Evolutionary conservation across 2,888 invertebrate species (phyloP).

Genomic region (Oasisia sp.): DNA sequence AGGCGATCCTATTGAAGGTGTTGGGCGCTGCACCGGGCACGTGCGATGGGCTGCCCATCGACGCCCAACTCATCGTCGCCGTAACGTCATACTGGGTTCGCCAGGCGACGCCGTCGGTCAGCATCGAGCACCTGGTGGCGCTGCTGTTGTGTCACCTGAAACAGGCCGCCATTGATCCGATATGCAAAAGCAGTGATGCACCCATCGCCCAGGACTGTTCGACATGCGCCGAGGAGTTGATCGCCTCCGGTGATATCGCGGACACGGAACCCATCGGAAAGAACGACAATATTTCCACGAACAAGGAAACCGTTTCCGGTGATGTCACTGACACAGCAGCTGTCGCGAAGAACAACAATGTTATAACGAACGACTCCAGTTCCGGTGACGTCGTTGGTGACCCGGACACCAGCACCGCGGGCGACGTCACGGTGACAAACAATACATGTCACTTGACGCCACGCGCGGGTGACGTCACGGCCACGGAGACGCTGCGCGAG

Average conservation of each 20-base stretch:
- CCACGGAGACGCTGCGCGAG: constrained; percentile 17
- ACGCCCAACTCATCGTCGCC: constrained; percentile 30
- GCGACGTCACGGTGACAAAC: neutral
- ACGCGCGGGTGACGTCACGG: neutral
- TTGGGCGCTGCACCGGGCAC: constrained; percentile 37
- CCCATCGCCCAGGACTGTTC: neutral
- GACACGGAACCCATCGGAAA: neutral
- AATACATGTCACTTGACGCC: neutral
- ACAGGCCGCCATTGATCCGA: constrained; percentile 30
- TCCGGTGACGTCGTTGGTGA: neutral
- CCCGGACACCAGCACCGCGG: neutral
- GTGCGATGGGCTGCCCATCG: constrained; percentile 22
- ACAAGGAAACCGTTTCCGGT: neutral
- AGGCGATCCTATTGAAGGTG: neutral
- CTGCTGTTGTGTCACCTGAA: constrained; percentile 42
- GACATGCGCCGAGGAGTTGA: neutral
- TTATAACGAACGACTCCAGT: too few species aligned
- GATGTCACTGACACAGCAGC: neutral
- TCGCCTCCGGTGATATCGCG: neutral
- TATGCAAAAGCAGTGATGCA: neutral
- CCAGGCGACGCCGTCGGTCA: constrained; percentile 47
- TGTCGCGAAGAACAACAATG: too few species aligned
- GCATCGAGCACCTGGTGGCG: constrained; percentile 42
- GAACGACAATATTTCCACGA: neutral
- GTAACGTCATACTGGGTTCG: constrained; percentile 47